Percentiles rank a stretch among this genome's conserved stretches.
Conservation (phyloP, 92 coral and sea anemone species). For the Micromussa lordhowensis region DNA sequence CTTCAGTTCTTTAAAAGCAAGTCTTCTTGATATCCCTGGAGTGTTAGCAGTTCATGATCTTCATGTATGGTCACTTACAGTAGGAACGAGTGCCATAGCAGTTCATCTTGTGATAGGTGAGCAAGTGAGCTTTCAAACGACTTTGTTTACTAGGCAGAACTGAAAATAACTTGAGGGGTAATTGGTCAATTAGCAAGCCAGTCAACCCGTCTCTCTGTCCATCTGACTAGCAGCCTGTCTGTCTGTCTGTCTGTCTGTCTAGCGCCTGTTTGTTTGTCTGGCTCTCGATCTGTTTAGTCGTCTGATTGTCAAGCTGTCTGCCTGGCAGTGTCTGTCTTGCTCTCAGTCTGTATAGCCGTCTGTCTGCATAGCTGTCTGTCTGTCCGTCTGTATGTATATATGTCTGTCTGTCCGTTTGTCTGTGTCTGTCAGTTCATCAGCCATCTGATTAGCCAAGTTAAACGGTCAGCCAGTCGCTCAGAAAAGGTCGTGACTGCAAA, state of each 20-base stretch:
- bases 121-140: slow-evolving; percentile 5
- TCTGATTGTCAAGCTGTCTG: not conserved
- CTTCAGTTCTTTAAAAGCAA: slow-evolving; percentile 79
- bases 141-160: too few species aligned
- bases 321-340: not conserved
- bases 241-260: not conserved
- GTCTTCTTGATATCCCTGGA: slow-evolving; percentile 80
- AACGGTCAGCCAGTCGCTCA: not conserved
- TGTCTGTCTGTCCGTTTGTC: not conserved
- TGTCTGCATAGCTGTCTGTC: not conserved
- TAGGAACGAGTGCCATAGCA: slow-evolving; percentile 90
- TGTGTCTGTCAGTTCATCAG: not conserved
- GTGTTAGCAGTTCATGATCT: slow-evolving; percentile 93
- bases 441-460: not conserved
- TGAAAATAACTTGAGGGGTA: not conserved
- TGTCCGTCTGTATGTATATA: too few species aligned
- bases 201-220: not conserved
- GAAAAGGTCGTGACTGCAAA: too few species aligned
- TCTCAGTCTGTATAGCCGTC: not conserved
- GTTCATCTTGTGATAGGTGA: slow-evolving; percentile 94
- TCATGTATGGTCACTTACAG: slow-evolving; percentile 97
- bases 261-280: not conserved
- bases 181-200: too few species aligned
- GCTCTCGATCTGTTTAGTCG: not conserved
- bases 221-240: not conserved